Evolutionary conservation across 2,113 vertebrate species (phyloP), one percentile per base, ranked within the genome.

Genomic region (Mastomys coucha): DNA sequence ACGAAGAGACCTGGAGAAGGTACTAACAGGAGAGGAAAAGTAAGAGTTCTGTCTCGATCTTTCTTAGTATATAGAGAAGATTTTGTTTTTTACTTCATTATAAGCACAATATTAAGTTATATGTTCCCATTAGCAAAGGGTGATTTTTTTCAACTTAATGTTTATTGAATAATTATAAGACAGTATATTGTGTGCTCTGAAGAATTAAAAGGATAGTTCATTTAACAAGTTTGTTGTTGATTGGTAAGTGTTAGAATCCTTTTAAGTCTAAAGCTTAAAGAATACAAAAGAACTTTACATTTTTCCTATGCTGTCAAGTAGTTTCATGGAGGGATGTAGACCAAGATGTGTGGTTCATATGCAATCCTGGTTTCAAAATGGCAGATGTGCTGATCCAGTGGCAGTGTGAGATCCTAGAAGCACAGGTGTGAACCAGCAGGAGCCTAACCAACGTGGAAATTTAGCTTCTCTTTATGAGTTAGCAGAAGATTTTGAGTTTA

Each of bases 11-110:
- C 98, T 99, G 98, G 99, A 99, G 96, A 99, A 99, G 81, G 99
- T 99, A 98, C 98, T 99, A 95, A 99, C 99, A 2, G 99, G 99
- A 97, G 99, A 99, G 87, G 99, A 99, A 75, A 99, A 99, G 99
- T 99, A 98, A 98, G 99, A 5, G 58, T 93, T 86, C n/a, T 82
- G 13, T 51, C 24, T 81, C 53, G 10, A 33, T 87, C 60, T 93
- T 28, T 88, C 2, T 65, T 91, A 76, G 28, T 24, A 0, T n/a
- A 11, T 45, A n/a, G 70, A 80, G 42, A 60, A 1, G 60, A 63
- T 85, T 93, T 90, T 91, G 10, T 67, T 75, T 92, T 49, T 65
- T 77, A 19, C 56, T 87, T 88, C 56, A 14, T 70, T 87, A 82
- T 67, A 94, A 93, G 56, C 80, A 89, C 94, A 90, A 42, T 24